A percentile compares a stretch with the other conserved stretches of the same genome.
phyloP scores from a whole-genome alignment of 1,140 invertebrate genomes.

The Zaprionus camerounensis region DNA sequence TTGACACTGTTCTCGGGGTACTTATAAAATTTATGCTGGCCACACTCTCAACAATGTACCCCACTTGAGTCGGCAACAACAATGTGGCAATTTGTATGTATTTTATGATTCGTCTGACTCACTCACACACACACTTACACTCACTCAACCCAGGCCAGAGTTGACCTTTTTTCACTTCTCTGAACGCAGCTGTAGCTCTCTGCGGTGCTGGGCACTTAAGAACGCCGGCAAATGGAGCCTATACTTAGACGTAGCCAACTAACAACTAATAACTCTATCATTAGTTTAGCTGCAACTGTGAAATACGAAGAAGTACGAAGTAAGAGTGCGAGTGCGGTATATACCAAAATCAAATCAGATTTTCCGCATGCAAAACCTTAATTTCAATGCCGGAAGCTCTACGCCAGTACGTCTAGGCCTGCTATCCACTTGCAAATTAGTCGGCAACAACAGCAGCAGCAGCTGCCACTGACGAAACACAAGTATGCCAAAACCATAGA shows the following conservation, averaged over 20 bases:
- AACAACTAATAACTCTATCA: conserved; percentile 68
- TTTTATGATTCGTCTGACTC: conserved; percentile 16
- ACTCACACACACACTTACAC: background rate
- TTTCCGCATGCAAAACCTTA: conserved; percentile 68
- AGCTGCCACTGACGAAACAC: conserved; percentile 48
- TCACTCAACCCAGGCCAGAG: background rate
- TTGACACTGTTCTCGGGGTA: conserved; percentile 24
- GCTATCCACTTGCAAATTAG: conserved; percentile 76
- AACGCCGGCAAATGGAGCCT: conserved; percentile 12
- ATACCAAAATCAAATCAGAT: conserved; percentile 56
- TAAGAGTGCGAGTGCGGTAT: background rate
- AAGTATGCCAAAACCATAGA: conserved; percentile 28
- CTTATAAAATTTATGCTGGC: conserved; percentile 9
- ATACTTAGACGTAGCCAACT: conserved; percentile 51
- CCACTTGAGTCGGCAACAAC: conserved; percentile 13
- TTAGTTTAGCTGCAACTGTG: conserved; percentile 48
- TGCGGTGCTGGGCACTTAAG: conserved; percentile 43
- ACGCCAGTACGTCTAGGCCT: conserved; percentile 46
- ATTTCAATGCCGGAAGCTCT: conserved; percentile 76
- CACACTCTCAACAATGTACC: background rate
- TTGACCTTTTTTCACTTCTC: conserved; percentile 10
- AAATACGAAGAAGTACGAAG: conserved; percentile 18
- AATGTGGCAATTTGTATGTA: conserved; percentile 5
- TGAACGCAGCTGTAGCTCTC: conserved; percentile 17
- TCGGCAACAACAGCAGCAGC: conserved; percentile 33